Evolutionary conservation across 2,888 invertebrate species (phyloP).

Genomic region (Dilophus febrilis): DNA sequence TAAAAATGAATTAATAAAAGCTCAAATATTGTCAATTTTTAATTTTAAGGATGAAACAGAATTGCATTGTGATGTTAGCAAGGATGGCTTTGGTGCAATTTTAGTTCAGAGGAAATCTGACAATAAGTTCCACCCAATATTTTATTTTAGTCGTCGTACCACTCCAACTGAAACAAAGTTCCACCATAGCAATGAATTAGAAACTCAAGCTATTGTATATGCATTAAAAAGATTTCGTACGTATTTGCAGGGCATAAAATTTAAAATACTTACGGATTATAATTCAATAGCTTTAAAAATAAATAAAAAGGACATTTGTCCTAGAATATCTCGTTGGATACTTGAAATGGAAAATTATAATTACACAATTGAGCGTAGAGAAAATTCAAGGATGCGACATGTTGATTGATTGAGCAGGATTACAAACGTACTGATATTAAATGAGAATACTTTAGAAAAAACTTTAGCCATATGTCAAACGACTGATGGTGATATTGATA

Average conservation of each 20-base stretch:
- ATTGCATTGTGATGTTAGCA: too few relatives aligned
- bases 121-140: conserved; percentile 4
- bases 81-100: background rate
- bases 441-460: too few relatives aligned
- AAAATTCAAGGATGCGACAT: too few relatives aligned
- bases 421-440: too few relatives aligned
- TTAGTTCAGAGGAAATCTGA: background rate
- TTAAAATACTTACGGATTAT: conserved; percentile 7
- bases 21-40: background rate
- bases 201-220: conserved; percentile 7
- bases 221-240: conserved; percentile 6
- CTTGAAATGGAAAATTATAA: conserved; percentile 11
- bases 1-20: too few relatives aligned
- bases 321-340: conserved; percentile 13
- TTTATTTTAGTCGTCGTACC: too few relatives aligned
- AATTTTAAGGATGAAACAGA: too few relatives aligned
- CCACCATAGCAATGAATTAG: conserved; percentile 8
- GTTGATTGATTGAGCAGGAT: too few relatives aligned
- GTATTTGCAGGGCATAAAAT: conserved; percentile 8
- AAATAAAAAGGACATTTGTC: conserved; percentile 10
- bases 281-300: conserved; percentile 8
- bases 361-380: conserved; percentile 12
- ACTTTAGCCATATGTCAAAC: too few relatives aligned
- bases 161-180: conserved; percentile 2
- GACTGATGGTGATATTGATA: too few relatives aligned